Percentiles rank a stretch among this genome's conserved stretches.
Conservation (phyloP, 2,797 vertebrate species). For the Enteromius fasciolatus region DNA sequence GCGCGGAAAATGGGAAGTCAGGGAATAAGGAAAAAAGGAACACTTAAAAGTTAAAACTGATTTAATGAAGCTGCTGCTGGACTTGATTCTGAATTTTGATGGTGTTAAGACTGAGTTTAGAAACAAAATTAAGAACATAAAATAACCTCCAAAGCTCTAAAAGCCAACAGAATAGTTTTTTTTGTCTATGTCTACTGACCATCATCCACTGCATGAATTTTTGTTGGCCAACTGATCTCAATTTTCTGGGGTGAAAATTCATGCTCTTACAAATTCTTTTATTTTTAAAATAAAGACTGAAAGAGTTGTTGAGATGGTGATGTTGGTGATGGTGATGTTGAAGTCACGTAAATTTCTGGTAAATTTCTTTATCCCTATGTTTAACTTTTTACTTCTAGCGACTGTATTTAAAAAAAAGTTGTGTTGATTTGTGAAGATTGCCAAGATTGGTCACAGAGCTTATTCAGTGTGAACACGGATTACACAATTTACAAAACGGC, state of each 20-base stretch:
- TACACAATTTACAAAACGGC: too few relatives aligned
- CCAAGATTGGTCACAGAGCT: too few relatives aligned
- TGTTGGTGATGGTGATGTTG: neutral
- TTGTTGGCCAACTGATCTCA: neutral
- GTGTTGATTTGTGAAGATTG: neutral
- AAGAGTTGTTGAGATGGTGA: too few relatives aligned
- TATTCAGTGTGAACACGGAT: neutral
- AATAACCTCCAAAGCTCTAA: neutral
- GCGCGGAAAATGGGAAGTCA: slow-evolving; percentile 58
- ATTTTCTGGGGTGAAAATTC: neutral
- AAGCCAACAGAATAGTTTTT: neutral
- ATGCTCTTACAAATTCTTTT: too few relatives aligned
- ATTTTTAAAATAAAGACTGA: too few relatives aligned
- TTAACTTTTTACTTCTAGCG: neutral
- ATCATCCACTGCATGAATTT: neutral
- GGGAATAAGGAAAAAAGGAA: slow-evolving; percentile 44
- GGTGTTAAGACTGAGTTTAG: neutral
- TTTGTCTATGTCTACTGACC: neutral
- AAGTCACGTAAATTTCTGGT: neutral
- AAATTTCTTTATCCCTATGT: neutral
- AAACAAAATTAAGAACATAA: neutral
- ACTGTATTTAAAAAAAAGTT: neutral
- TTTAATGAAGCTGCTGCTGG: slow-evolving; percentile 23
- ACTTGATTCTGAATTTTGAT: slow-evolving; percentile 15
- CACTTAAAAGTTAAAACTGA: slow-evolving; percentile 37